Base-by-base conservation (phyloP, 2,888 invertebrate genomes). In the Cosmorhoe ocellata region DNA sequence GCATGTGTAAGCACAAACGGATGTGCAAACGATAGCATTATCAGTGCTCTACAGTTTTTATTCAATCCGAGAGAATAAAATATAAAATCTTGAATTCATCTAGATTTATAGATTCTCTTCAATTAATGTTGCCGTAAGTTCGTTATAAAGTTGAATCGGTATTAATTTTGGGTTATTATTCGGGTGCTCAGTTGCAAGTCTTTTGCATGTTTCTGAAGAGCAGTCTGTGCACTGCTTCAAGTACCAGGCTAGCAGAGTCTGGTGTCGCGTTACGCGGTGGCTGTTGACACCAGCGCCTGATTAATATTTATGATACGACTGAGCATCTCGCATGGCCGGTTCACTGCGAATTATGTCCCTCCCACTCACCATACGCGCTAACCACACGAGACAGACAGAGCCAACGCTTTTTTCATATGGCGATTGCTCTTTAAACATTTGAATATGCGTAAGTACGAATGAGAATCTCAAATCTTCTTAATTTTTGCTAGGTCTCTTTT, bases 221-320 rank as follows among this genome's bases (percentile, higher is more conserved):
- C 60, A 71, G 81, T 24, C 77, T 82, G 72, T 75, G 64, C 73
- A 66, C 67, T 70, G 67, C 63, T 66, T 66, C 67, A 71, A 81
- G 87, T 84, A 88, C 82, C 81, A 87, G 84, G 84, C 82, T 71
- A 75, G 72, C 83, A 87, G 81, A 81, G 82, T 86, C 81, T 80
- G 83, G 85, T 88, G 82, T 89, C 89, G 83, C 84, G 89, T 89
- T 89, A 89, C 90, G 88, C 87, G 83, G 88, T 89, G 90, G 90
- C 90, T 89, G 90, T 90, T 89, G 90, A 90, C 90, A 89, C 90
- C 90, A 89, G 84, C 79, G 90, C 87, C 88, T 90, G 90, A 90
- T 90, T 90, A 90, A 90, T 90, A 90, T 90, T 90, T 90, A 90
- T 90, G 90, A 90, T 90, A 88, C 84, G 84, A 77, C 84, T 82